Percentiles rank a stretch among this genome's conserved stretches.
phyloP scores from a whole-genome alignment of 2,113 vertebrate species.

The Grammomys dolichurus region DNA sequence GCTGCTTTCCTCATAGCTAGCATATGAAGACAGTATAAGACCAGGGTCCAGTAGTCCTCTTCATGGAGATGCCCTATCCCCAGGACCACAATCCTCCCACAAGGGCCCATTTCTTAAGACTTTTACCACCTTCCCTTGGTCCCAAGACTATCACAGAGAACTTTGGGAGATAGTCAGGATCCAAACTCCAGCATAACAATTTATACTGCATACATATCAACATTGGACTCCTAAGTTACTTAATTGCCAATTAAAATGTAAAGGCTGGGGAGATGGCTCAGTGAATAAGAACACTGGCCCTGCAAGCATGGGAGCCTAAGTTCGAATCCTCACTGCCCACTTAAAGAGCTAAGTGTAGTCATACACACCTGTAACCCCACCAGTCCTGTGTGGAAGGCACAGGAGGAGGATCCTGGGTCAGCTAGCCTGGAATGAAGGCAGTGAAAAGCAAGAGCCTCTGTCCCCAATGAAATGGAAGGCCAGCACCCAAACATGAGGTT shows the following conservation, averaged over 20 bases:
- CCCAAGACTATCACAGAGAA: background rate
- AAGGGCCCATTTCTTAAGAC: background rate
- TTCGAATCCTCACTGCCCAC: background rate
- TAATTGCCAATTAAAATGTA: background rate
- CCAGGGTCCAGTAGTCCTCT: background rate
- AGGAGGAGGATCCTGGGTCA: background rate
- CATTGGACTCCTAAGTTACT: background rate
- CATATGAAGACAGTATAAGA: background rate
- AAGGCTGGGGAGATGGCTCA: background rate
- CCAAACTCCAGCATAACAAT: background rate
- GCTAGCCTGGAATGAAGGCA: no score
- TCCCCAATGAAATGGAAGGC: background rate
- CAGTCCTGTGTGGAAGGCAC: no score
- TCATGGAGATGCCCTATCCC: background rate
- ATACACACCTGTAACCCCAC: background rate
- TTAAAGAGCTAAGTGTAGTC: background rate
- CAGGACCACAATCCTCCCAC: background rate
- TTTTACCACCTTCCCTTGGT: background rate
- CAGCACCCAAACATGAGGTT: background rate
- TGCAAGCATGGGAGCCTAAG: background rate
- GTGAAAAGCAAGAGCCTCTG: background rate
- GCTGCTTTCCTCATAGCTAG: background rate
- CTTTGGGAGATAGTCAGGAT: no score
- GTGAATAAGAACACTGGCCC: background rate
- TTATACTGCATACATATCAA: background rate